phyloP scores from a whole-genome alignment of 2,113 vertebrate genomes.

The Baryphthengus martii region DNA sequence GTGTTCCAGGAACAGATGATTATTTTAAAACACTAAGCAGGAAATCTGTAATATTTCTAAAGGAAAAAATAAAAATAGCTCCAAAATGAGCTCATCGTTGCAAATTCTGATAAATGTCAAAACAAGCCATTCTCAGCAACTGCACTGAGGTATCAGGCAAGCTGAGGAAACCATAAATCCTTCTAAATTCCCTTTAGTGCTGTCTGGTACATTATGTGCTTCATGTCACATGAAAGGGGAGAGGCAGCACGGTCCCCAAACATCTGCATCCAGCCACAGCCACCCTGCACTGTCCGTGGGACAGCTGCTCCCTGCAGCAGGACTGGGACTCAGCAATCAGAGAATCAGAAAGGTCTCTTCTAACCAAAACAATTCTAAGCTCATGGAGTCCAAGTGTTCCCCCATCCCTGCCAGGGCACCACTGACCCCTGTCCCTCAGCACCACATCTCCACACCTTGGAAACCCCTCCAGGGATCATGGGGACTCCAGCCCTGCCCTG shows the following conservation, averaged over 20 bases:
- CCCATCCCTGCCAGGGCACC: no score
- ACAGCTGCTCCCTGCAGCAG: background rate
- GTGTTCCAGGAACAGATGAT: background rate
- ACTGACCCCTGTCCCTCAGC: no score
- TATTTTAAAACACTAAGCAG: background rate
- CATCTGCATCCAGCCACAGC: background rate
- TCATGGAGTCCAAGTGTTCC: background rate
- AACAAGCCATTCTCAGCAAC: background rate
- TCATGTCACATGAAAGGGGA: rapidly evolving
- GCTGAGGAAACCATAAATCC: background rate
- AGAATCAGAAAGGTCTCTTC: no score
- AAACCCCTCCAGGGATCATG: no score
- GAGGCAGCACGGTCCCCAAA: background rate
- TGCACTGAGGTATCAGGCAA: background rate
- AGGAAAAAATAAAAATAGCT: background rate
- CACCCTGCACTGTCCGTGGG: rapidly evolving
- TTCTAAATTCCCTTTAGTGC: background rate
- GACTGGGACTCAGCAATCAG: rapidly evolving
- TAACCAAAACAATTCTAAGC: no score
- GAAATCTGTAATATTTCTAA: slow-evolving; percentile 20
- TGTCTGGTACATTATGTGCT: rapidly evolving
- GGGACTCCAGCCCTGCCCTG: no score
- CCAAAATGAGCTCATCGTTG: background rate
- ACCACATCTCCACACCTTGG: no score
- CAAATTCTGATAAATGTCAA: background rate